Evolutionary conservation across 2,888 invertebrate genomes (phyloP).

Genomic region (Drosophila nigricruria): DNA sequence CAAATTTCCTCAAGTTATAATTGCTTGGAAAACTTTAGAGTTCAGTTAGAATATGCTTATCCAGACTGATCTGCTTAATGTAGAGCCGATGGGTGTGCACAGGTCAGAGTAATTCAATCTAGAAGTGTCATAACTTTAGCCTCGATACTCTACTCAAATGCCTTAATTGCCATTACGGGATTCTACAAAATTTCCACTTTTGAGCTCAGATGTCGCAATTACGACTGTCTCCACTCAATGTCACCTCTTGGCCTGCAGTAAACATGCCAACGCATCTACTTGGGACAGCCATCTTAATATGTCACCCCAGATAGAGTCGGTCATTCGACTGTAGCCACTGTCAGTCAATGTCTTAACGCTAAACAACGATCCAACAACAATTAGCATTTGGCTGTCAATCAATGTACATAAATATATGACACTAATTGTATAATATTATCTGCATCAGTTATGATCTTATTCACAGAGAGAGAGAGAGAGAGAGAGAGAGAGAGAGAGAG

Average conservation of each 20-base stretch:
- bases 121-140: slow-evolving; percentile 14
- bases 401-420: not conserved
- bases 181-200: not conserved
- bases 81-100: not conserved
- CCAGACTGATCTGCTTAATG: not conserved
- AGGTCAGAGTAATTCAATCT: slow-evolving; percentile 23
- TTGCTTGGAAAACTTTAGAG: not conserved
- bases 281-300: not conserved
- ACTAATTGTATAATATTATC: not conserved
- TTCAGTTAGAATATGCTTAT: not conserved
- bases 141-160: not conserved
- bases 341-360: not conserved
- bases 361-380: not conserved
- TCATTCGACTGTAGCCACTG: not conserved
- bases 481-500: not conserved
- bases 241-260: slow-evolving; percentile 3
- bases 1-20: slow-evolving; percentile 45
- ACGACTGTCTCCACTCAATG: not conserved
- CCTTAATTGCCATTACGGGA: not conserved
- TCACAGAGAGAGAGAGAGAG: not conserved
- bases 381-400: slow-evolving; percentile 6
- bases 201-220: not conserved
- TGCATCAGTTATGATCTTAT: not conserved
- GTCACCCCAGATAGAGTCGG: not conserved
- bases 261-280: not conserved